Percentiles rank a stretch among this genome's conserved stretches.
phyloP scores from a whole-genome alignment of 2,113 vertebrate genomes.

The Campylomormyrus tamandua region DNA sequence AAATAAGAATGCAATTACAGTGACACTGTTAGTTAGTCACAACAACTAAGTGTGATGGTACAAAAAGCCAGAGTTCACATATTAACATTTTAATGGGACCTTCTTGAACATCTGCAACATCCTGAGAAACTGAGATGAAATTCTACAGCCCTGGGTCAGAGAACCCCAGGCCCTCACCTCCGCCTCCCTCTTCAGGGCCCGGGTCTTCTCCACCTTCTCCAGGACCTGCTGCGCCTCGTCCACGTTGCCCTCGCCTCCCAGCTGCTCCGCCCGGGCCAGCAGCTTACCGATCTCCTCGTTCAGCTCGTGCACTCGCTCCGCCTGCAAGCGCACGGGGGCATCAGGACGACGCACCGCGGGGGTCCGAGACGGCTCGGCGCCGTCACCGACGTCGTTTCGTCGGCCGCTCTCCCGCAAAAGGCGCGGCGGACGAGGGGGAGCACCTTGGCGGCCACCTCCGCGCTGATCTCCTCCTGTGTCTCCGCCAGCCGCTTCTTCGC shows the following conservation, averaged over 20 bases:
- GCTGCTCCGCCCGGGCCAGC: conserved; percentile 88
- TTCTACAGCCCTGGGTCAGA: neutral
- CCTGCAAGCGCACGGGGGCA: conserved; percentile 53
- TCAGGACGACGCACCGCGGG: neutral
- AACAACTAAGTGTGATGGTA: neutral
- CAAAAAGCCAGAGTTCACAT: neutral
- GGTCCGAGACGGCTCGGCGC: neutral
- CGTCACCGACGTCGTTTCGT: too few species aligned
- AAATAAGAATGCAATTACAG: too few species aligned
- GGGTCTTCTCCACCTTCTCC: conserved; percentile 95
- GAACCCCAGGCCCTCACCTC: conserved; percentile 65
- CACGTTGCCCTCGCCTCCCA: conserved; percentile 92
- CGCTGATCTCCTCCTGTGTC: conserved; percentile 97
- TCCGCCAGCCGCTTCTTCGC: conserved; percentile 96
- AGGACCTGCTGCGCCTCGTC: conserved; percentile 96
- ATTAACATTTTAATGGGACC: too few species aligned
- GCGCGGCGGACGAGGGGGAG: neutral
- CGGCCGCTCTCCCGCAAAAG: neutral
- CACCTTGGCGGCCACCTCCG: conserved; percentile 96
- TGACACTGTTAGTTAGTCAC: neutral
- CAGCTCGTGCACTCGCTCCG: conserved; percentile 92
- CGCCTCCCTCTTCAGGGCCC: conserved; percentile 88
- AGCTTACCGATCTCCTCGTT: conserved; percentile 99
- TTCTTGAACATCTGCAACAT: neutral
- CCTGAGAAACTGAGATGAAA: neutral